Percentiles rank a stretch among this genome's conserved stretches.
phyloP scores from a whole-genome alignment of 2,888 invertebrate genomes.

The Coelinius sp. region DNA sequence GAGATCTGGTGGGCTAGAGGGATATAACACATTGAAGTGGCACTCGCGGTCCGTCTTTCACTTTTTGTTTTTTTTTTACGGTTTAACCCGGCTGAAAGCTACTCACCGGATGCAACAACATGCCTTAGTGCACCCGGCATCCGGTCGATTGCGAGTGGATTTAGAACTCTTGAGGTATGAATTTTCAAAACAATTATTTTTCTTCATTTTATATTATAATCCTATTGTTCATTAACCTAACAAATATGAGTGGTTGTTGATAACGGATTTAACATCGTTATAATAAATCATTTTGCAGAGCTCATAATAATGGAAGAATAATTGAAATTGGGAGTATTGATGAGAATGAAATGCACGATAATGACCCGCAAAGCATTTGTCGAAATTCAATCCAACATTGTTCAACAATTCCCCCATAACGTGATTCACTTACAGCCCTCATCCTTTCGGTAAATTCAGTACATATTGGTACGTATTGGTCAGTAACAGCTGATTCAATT shows the following conservation, averaged over 20 bases:
- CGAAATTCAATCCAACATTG: not conserved
- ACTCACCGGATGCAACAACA: conserved; percentile 16
- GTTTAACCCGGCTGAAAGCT: not conserved
- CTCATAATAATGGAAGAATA: too few species aligned
- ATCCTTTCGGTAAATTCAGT: not conserved
- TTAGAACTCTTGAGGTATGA: not conserved
- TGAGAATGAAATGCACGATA: not conserved
- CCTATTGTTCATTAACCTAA: too few species aligned
- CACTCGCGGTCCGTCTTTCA: not conserved
- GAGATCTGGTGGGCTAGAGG: not conserved
- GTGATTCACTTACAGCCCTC: not conserved
- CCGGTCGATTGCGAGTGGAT: conserved; percentile 15
- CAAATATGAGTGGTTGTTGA: too few species aligned
- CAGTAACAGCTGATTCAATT: not conserved
- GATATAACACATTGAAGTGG: not conserved
- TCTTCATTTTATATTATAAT: too few species aligned
- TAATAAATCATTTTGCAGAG: too few species aligned
- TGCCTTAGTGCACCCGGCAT: conserved; percentile 10
- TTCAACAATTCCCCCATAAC: not conserved
- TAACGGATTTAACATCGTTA: too few species aligned
- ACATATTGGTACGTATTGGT: not conserved
- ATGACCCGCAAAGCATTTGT: not conserved
- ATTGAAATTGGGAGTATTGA: too few species aligned
- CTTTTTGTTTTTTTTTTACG: not conserved
- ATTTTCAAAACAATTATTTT: too few species aligned